A percentile compares a stretch with the other conserved stretches of the same genome.
phyloP scores from a whole-genome alignment of 2,113 vertebrate species.

The Empidonax alnorum region DNA sequence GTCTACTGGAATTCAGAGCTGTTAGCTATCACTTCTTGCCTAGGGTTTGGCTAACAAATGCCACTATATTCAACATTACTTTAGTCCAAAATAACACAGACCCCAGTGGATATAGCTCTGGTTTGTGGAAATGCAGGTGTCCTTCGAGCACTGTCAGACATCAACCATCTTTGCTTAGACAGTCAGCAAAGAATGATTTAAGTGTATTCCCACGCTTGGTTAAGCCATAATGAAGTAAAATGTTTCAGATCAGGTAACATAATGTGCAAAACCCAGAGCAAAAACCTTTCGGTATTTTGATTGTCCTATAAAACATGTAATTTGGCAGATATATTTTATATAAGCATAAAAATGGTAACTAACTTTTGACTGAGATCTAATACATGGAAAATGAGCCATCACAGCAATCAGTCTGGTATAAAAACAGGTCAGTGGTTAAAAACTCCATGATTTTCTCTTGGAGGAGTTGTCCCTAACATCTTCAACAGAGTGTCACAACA shows the following conservation, averaged over 20 bases:
- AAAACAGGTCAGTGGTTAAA: background rate
- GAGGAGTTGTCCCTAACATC: background rate
- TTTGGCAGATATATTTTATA: background rate
- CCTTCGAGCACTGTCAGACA: background rate
- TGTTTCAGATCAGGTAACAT: background rate
- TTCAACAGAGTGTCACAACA: rapidly evolving
- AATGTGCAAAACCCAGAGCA: background rate
- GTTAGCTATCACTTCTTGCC: background rate
- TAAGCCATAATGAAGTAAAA: background rate
- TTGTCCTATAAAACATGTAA: background rate
- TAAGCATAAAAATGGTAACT: background rate
- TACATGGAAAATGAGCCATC: background rate
- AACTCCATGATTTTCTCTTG: background rate
- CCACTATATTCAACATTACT: background rate
- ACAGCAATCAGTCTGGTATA: background rate
- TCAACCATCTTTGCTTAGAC: background rate
- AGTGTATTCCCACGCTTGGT: background rate
- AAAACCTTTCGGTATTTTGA: background rate
- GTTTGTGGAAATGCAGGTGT: background rate
- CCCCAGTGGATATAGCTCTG: background rate
- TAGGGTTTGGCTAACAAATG: background rate
- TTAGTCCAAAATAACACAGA: background rate
- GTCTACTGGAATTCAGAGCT: background rate
- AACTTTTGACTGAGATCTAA: background rate
- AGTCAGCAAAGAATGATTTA: background rate